Percentiles rank a stretch among this genome's conserved stretches.
Evolutionary conservation across 2,888 invertebrate genomes (phyloP).

Genomic region (Drosophila quasianomalipes): DNA sequence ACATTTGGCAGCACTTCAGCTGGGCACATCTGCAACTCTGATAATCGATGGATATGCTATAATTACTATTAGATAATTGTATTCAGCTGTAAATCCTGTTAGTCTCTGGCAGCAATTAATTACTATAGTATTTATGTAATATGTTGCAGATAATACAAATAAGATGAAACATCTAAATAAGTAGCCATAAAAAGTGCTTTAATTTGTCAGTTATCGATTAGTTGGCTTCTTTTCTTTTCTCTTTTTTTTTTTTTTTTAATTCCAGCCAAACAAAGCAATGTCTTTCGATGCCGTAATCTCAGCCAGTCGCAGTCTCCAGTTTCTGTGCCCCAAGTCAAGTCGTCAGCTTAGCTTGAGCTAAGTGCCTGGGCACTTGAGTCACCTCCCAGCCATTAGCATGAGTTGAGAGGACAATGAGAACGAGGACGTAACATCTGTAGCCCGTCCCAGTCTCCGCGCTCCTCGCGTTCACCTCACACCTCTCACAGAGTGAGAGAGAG

Average conservation of each 20-base stretch:
- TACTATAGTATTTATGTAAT: not conserved
- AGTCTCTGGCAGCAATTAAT: no score
- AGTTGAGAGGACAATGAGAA: slow-evolving; percentile 5
- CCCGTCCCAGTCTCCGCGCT: slow-evolving; percentile 17
- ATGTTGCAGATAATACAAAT: not conserved
- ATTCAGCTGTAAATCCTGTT: not conserved
- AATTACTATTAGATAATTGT: not conserved
- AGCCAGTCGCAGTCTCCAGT: not conserved
- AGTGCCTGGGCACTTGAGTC: slow-evolving; percentile 63
- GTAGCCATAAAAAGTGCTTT: not conserved
- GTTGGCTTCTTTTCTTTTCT: not conserved
- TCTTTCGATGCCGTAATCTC: slow-evolving; percentile 1
- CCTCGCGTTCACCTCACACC: not conserved
- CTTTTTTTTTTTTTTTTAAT: not conserved
- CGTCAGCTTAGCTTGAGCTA: slow-evolving; percentile 27
- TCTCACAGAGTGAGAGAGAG: slow-evolving; percentile 29
- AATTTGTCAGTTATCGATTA: slow-evolving; percentile 6
- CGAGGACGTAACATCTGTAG: slow-evolving; percentile 8
- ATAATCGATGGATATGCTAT: not conserved
- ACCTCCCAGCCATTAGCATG: slow-evolving; percentile 48
- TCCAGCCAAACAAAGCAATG: slow-evolving; percentile 9
- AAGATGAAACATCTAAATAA: not conserved
- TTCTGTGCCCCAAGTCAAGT: slow-evolving; percentile 33
- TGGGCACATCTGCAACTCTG: not conserved
- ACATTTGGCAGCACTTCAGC: no score